Evolutionary conservation across 2,888 invertebrate genomes (phyloP).

Genomic region (Boloria euphrosyne): DNA sequence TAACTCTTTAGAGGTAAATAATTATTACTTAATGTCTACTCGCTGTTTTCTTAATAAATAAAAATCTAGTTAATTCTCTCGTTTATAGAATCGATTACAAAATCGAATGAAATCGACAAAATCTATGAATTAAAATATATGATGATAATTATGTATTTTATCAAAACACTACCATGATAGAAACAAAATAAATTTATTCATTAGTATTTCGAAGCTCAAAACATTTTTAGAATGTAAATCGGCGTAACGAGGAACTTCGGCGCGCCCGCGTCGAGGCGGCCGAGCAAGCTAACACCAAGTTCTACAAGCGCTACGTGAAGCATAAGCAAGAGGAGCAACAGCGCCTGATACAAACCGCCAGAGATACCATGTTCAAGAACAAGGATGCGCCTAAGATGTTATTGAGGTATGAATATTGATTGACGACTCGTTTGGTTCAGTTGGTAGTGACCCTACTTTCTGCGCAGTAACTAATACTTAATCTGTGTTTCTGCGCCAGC

Average conservation of each 20-base stretch:
- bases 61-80: no score
- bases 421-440: no score
- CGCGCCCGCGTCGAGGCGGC: conserved; percentile 60
- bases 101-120: no score
- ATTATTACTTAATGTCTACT: not conserved
- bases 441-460: no score
- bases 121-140: no score
- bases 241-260: conserved; percentile 69
- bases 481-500: no score
- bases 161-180: no score
- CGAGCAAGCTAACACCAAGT: conserved; percentile 64
- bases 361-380: conserved; percentile 71
- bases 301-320: conserved; percentile 67
- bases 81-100: no score
- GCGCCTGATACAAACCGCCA: conserved; percentile 65
- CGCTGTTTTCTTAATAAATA: no score
- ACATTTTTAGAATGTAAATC: conserved; percentile 65
- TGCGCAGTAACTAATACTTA: no score
- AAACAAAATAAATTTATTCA: no score
- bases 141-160: no score
- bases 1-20: conserved; percentile 65
- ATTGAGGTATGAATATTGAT: conserved; percentile 53
- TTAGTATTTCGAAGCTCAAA: not conserved
- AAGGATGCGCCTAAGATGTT: conserved; percentile 74
- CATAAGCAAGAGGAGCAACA: conserved; percentile 60